Evolutionary conservation across 2,113 vertebrate species (phyloP), one percentile per base, ranked within the genome.

Genomic region (Hydrolagus affinis): DNA sequence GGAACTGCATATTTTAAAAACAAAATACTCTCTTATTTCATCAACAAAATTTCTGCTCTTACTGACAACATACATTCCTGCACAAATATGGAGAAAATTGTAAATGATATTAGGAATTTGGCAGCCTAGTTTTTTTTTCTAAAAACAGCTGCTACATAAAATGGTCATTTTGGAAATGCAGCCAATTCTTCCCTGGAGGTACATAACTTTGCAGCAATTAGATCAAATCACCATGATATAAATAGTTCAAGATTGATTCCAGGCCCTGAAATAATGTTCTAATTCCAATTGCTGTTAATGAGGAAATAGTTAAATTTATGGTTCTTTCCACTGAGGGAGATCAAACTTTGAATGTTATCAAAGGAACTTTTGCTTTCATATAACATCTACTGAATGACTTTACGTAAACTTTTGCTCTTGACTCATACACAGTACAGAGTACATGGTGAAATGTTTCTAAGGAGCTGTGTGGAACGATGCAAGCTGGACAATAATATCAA

Each of bases 91-190:
- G 78, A 83, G 64, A 83, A 68, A 83, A 83, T 66, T 32, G 60
- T 64, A 83, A 83, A 83, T 83, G 62, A 83, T 66, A 83, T 83
- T 83, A 83, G 78, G 78, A 66, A 83, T 83, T 83, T 83, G 78
- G 78, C 78, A 66, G 78, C 60, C 17, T 62, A 83, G 60, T 28
- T 83, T 83, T 83, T 83, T 83, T 83, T 83, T 83, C 78, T 83
- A 83, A 83, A 83, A 83, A 66, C 78, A 83, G 78, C 78, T 83
- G 78, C 78, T 66, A 66, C 78, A 66, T 23, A 83, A 83, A 83
- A 83, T 83, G 78, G 62, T 83, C 78, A 68, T 64, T 83, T 83
- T 66, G 28, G 78, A 83, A 83, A 32, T 83, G 78, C 64, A 83
- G 78, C 78, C 78, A 83, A 66, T 66, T 83, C 78, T 68, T 83